Conservation (phyloP, 2,113 vertebrate genomes). For the Lepus americanus region DNA sequence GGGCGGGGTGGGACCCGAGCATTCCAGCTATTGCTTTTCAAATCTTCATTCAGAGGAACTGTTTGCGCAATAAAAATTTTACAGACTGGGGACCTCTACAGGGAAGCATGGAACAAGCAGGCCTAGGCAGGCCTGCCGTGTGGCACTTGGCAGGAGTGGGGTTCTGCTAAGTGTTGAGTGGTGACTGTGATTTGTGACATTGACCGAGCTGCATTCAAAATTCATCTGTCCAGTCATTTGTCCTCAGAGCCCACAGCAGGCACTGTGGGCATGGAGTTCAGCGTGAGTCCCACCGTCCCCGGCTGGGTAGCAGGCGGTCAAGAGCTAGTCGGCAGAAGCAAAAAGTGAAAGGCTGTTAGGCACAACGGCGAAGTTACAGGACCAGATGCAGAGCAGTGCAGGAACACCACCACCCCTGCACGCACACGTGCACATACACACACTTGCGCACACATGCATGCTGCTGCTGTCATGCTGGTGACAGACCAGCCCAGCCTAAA, state of each 20-base stretch:
- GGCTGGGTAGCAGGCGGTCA: fast-evolving
- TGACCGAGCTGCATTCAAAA: background rate
- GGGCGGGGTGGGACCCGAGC: background rate
- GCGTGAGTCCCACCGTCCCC: background rate
- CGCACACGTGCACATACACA: too few relatives aligned
- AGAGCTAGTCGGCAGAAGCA: background rate
- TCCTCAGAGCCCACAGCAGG: background rate
- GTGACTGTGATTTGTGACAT: background rate
- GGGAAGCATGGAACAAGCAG: background rate
- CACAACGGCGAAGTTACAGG: background rate
- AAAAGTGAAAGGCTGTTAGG: background rate
- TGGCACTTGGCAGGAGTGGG: background rate
- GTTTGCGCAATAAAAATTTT: background rate
- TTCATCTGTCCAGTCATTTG: background rate
- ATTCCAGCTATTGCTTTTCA: background rate
- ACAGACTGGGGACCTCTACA: background rate
- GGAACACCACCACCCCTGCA: too few relatives aligned
- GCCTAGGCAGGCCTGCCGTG: background rate
- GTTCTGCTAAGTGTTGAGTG: background rate
- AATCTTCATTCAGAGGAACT: background rate
- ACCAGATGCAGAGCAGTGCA: background rate
- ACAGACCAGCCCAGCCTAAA: background rate
- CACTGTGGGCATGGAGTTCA: too few relatives aligned
- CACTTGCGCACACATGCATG: too few relatives aligned
- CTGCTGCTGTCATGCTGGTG: background rate